These are phyloP conservation scores for Phaonia tiefii DNA, from an alignment of 2,888 invertebrate species.

Conservation along the genomic window DNA sequence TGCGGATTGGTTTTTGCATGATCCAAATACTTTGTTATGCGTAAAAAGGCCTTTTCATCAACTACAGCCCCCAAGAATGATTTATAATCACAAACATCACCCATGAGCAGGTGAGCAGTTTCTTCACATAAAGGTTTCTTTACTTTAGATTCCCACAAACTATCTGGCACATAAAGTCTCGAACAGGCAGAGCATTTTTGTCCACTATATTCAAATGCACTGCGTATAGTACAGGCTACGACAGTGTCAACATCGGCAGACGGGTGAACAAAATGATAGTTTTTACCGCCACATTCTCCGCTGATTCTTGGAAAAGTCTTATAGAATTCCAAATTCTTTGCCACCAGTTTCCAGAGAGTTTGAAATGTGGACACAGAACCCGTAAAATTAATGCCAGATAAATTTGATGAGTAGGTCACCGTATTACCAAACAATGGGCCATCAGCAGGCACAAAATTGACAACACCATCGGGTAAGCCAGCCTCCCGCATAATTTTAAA, in stretches of 20 bases:
- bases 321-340: constrained; percentile 90
- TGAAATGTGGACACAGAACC: constrained; percentile 97
- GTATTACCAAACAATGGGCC: constrained; percentile 93
- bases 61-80: constrained; percentile 97
- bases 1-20: constrained; percentile 84
- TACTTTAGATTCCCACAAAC: constrained; percentile 84
- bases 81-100: constrained; percentile 89
- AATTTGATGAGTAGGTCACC: constrained; percentile 88
- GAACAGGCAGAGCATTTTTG: constrained; percentile 99
- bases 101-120: constrained; percentile 88
- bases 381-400: constrained; percentile 98
- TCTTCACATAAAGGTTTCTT: constrained; percentile 85
- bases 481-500: constrained; percentile 96
- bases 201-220: constrained; percentile 97
- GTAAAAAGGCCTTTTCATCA: constrained; percentile 92
- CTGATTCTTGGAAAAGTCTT: constrained; percentile 94
- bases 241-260: constrained; percentile 92
- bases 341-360: constrained; percentile 94
- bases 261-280: constrained; percentile 97
- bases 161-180: constrained; percentile 94
- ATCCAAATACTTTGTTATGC: constrained; percentile 92
- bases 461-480: constrained; percentile 96
- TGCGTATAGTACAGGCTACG: constrained; percentile 90
- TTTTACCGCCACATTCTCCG: constrained; percentile 98
- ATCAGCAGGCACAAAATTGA: constrained; percentile 97